Conservation (phyloP, 2,888 invertebrate species). For the Noctua fimbriata region DNA sequence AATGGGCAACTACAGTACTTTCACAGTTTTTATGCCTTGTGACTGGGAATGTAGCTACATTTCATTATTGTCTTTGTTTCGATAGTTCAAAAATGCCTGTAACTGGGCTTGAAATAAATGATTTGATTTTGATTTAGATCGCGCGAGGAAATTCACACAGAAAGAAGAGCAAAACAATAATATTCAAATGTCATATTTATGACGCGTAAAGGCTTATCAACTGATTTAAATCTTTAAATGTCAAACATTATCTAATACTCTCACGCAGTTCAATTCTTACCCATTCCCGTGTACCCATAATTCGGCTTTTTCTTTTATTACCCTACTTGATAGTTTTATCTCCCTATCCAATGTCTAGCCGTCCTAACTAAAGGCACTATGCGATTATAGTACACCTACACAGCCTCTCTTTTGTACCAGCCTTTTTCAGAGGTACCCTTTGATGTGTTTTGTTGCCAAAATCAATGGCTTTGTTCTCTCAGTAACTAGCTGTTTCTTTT, state of each 20-base stretch:
- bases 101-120: too few relatives aligned
- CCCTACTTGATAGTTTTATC: not conserved
- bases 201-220: not conserved
- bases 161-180: too few relatives aligned
- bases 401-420: conserved; percentile 1
- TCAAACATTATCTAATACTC: not conserved
- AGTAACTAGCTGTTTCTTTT: conserved; percentile 43
- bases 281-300: not conserved
- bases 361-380: conserved; percentile 26
- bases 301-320: conserved; percentile 5
- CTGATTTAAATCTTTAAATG: not conserved
- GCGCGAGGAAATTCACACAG: too few relatives aligned
- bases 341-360: conserved; percentile 19
- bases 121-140: too few relatives aligned
- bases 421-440: conserved; percentile 50
- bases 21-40: too few relatives aligned
- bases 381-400: conserved; percentile 31
- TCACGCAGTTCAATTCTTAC: not conserved
- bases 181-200: not conserved
- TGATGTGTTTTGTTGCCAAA: conserved; percentile 58
- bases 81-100: too few relatives aligned
- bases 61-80: too few relatives aligned
- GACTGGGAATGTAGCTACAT: too few relatives aligned
- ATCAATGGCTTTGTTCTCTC: conserved; percentile 58
- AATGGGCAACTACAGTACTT: too few relatives aligned